Conservation (phyloP, 2,797 vertebrate genomes). For the Galagoides demidoff region DNA sequence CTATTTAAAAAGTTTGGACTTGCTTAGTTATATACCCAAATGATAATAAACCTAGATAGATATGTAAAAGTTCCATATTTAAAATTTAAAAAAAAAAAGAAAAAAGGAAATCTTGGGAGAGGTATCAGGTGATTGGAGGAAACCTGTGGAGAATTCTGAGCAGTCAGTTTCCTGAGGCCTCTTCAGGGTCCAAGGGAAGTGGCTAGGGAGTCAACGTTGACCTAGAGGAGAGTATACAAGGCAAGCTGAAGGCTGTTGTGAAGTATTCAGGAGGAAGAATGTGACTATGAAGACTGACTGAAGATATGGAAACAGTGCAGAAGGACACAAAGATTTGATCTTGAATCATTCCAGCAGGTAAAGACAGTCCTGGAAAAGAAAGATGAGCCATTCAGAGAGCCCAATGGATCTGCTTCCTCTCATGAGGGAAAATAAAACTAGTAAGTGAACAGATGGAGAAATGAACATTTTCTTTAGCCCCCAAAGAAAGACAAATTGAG, state of each 20-base stretch:
- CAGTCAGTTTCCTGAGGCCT: not conserved
- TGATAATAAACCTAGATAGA: not conserved
- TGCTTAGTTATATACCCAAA: not conserved
- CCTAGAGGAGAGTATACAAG: not conserved
- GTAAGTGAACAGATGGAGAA: slow-evolving; percentile 47
- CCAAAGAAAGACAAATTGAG: slow-evolving; percentile 38
- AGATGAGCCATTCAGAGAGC: not conserved
- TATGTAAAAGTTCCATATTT: not conserved
- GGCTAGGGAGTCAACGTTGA: not conserved
- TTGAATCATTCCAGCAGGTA: not conserved
- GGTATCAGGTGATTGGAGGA: not conserved
- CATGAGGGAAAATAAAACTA: not conserved
- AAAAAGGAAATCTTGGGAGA: not conserved
- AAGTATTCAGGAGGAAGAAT: not conserved
- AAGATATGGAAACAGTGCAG: not conserved
- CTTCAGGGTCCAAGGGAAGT: not conserved
- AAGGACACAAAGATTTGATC: not conserved
- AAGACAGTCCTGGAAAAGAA: not conserved
- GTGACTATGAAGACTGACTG: not conserved
- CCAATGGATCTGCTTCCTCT: not conserved
- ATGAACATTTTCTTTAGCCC: slow-evolving; percentile 36
- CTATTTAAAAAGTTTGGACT: not conserved
- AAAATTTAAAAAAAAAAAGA: not conserved
- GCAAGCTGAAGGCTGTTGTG: not conserved
- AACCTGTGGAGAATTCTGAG: not conserved